These are phyloP conservation scores for Pteronotus mesoamericanus DNA, from an alignment of 2,797 vertebrate species.

Conservation along the genomic window DNA sequence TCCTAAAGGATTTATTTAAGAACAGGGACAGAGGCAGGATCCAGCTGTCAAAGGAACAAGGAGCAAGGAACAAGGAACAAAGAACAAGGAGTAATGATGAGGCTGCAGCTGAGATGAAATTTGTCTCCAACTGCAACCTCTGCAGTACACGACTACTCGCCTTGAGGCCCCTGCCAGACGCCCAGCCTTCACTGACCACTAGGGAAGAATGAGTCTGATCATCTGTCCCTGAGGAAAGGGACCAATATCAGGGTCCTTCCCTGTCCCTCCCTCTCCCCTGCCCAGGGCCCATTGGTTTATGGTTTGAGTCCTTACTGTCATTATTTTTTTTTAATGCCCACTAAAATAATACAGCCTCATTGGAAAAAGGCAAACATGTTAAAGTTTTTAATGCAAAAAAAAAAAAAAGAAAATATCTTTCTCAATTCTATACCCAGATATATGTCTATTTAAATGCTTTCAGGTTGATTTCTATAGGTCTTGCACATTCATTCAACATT, in stretches of 20 bases:
- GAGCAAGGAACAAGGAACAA: no score
- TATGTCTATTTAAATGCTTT: background rate
- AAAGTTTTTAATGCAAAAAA: background rate
- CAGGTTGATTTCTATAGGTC: background rate
- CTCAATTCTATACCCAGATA: background rate
- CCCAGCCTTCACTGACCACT: background rate
- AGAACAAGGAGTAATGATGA: background rate
- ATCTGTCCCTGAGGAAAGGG: background rate
- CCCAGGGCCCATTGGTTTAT: background rate
- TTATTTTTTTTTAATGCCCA: background rate
- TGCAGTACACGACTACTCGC: background rate
- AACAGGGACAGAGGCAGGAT: background rate
- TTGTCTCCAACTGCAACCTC: background rate
- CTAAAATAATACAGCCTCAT: background rate
- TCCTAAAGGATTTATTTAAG: conserved; percentile 37
- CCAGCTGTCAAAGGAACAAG: background rate
- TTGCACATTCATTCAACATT: background rate
- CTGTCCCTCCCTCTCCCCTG: background rate
- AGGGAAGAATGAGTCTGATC: background rate
- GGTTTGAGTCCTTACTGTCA: background rate
- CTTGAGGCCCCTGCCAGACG: background rate
- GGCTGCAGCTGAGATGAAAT: background rate
- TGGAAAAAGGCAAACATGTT: background rate
- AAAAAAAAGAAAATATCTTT: background rate
- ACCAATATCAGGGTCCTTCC: background rate